phyloP scores from a whole-genome alignment of 2,888 invertebrate genomes.

The Siphlonurus alternatus region DNA sequence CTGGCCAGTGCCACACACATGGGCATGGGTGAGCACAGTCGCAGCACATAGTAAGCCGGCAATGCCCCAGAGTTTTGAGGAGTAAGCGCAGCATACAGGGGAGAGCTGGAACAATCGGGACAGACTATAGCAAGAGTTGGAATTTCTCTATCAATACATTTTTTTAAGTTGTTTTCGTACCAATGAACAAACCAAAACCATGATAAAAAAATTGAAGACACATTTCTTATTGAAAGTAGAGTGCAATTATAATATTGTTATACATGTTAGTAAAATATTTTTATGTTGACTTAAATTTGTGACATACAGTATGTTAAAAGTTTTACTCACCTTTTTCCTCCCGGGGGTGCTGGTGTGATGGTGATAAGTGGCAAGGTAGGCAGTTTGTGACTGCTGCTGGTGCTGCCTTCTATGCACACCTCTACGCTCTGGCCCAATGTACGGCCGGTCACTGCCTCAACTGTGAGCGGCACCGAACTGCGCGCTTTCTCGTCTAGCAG shows the following conservation, averaged over 20 bases:
- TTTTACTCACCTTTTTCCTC: slow-evolving; percentile 40
- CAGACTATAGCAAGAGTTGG: slow-evolving; percentile 3
- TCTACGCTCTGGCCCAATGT: slow-evolving; percentile 74
- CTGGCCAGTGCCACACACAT: slow-evolving; percentile 61
- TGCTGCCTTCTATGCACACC: slow-evolving; percentile 75
- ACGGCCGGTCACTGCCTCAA: slow-evolving; percentile 43
- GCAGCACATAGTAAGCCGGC: slow-evolving; percentile 78
- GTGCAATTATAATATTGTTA: too few species aligned
- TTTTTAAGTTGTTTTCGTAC: not conserved
- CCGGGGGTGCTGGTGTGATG: slow-evolving; percentile 22
- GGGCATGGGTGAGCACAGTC: slow-evolving; percentile 70
- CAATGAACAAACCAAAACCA: slow-evolving; percentile 7
- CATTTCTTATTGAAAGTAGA: too few species aligned
- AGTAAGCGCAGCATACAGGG: slow-evolving; percentile 63
- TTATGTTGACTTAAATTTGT: too few species aligned
- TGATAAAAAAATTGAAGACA: too few species aligned
- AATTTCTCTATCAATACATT: not conserved
- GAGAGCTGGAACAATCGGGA: slow-evolving; percentile 42
- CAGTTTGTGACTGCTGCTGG: slow-evolving; percentile 43
- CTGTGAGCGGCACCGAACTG: slow-evolving; percentile 52
- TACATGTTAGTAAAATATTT: too few species aligned
- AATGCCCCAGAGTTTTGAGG: slow-evolving; percentile 74
- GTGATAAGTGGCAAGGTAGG: slow-evolving; percentile 56
- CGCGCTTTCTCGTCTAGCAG: slow-evolving; percentile 59
- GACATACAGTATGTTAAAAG: not conserved